Conservation (phyloP, 2,888 invertebrate genomes). For the Ceramica pisi region DNA sequence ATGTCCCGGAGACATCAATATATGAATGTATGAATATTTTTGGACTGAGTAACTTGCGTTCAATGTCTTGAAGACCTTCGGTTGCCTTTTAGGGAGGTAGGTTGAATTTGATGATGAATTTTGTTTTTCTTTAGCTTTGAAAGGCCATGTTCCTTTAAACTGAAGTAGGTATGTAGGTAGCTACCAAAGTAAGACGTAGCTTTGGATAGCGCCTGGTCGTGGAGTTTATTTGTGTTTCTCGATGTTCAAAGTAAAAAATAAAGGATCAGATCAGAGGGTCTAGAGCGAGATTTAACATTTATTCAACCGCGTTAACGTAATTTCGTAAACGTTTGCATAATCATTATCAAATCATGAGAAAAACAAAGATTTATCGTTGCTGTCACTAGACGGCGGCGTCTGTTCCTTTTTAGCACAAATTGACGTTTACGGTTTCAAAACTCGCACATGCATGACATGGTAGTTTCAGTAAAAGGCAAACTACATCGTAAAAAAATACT, state of each 20-base stretch:
- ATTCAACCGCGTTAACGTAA: no score
- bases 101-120: constrained; percentile 26
- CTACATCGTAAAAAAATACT: no score
- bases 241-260: neutral
- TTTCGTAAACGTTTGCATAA: no score
- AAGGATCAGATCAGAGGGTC: neutral
- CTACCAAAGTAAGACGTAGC: neutral
- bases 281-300: no score
- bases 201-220: neutral
- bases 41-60: constrained; percentile 49
- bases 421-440: no score
- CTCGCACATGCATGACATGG: no score
- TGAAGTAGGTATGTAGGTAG: no score
- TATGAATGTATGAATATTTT: constrained; percentile 55
- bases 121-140: constrained; percentile 15
- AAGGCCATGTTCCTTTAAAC: constrained; percentile 15
- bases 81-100: constrained; percentile 20
- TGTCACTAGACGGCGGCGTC: no score
- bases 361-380: no score
- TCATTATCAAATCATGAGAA: no score
- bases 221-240: neutral
- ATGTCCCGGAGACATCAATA: constrained; percentile 51
- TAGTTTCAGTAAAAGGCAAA: no score
- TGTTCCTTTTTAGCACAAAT: no score
- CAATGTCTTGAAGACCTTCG: constrained; percentile 50